Evolutionary conservation across 2,797 vertebrate genomes (phyloP).

Genomic region (Urophycis tenuis): DNA sequence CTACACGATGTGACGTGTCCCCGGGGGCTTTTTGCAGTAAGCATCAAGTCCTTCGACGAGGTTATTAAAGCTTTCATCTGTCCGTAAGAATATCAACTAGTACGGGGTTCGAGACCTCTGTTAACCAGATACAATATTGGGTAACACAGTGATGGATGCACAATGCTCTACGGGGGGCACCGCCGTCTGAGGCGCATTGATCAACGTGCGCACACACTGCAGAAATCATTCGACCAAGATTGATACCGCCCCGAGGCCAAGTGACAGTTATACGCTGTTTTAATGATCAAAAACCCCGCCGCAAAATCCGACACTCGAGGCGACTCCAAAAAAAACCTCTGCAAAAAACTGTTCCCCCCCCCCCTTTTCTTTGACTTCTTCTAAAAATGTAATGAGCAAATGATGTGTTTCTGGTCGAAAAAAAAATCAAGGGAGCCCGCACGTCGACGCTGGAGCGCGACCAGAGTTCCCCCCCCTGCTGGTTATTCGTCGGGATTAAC

Average conservation of each 20-base stretch:
- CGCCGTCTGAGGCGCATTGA: background rate
- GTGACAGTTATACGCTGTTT: background rate
- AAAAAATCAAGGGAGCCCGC: slow-evolving; percentile 37
- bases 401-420: slow-evolving; percentile 37
- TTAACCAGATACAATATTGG: slow-evolving; percentile 2
- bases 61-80: background rate
- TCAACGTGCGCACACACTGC: background rate
- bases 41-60: background rate
- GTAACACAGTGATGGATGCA: background rate
- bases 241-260: background rate
- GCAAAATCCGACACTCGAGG: slow-evolving; percentile 20
- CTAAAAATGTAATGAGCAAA: background rate
- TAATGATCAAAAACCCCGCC: background rate
- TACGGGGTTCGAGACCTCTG: background rate
- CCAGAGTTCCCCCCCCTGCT: slow-evolving; percentile 47
- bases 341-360: no score
- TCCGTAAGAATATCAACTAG: background rate
- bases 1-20: no score
- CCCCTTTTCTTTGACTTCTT: background rate
- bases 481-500: slow-evolving; percentile 54
- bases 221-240: background rate
- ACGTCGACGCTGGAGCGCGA: slow-evolving; percentile 40
- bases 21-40: no score
- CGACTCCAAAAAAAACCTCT: background rate
- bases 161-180: background rate